Evolutionary conservation across 2,888 invertebrate genomes (phyloP), one percentile per base, ranked within the genome.

Genomic region (Pachliopta kotzebuea): DNA sequence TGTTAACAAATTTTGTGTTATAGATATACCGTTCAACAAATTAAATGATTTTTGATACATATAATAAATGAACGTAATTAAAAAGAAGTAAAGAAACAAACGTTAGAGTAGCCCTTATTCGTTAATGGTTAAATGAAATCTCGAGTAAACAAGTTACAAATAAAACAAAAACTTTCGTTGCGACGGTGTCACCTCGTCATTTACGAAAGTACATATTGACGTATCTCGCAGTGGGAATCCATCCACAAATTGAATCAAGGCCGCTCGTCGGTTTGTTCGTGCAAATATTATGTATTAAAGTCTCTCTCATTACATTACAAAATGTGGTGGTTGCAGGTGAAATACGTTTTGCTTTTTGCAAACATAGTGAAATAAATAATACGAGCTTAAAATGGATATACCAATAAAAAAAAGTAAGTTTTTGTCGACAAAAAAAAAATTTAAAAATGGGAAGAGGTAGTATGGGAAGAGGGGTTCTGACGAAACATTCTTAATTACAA

Each of bases 191-290:
- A 64, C 24, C 37, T 18, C 20, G 60, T 56, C 64, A 64, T 64
- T 52, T 64, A 64, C 50, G 23, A 59, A n/a, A 63, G 54, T 55
- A 63, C 63, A 55, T 59, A 63, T 63, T 63, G 59, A 49, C 63
- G 31, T 42, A 56, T 63, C 59, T 63, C 63, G 58, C 59, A 55
- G 55, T 23, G 70, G 69, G 70, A 71, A 71, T 71, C 70, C 71
- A 72, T 74, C 70, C 67, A 68, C 69, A 72, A 72, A 74, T 74
- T 71, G 69, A 71, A 71, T 73, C 69, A 70, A 55, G 63, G 54
- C 29, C 58, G 62, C 42, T 23, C 58, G 59, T 29, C 55, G 59
- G 55, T 31, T 29, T 55, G 49, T 63, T 63, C 55, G 49, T 31
- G 62, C 57, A 57, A 63, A 63, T 63, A 63, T 58, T 50, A 50